These are phyloP conservation scores for Amblyjoppa proteus DNA, from an alignment of 2,888 invertebrate genomes.

Conservation along the genomic window DNA sequence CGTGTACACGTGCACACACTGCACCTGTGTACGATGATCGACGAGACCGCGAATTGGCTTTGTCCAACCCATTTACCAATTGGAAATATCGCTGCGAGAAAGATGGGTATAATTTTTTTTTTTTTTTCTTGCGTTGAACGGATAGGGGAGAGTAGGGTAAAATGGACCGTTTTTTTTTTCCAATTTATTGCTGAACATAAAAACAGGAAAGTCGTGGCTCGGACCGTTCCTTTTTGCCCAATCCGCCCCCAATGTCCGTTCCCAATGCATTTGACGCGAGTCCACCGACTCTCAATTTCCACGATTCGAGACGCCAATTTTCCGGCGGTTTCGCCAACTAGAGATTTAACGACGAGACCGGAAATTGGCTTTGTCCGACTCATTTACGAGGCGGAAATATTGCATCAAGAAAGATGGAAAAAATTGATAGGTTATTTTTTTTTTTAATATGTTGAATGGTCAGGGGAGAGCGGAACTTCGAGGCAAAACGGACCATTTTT, in stretches of 20 bases:
- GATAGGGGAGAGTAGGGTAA: neutral
- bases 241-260: too few species aligned
- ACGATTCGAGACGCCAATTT: too few species aligned
- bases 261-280: too few species aligned
- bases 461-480: neutral
- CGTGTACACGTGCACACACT: neutral
- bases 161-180: neutral
- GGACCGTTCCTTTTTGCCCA: too few species aligned
- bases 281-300: too few species aligned
- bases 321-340: too few species aligned
- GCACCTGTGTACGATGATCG: slow-evolving; percentile 2
- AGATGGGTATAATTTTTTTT: neutral
- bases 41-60: slow-evolving; percentile 16
- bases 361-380: slow-evolving; percentile 10
- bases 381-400: neutral
- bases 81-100: neutral
- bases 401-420: too few species aligned
- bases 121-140: neutral
- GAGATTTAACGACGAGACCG: neutral
- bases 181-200: neutral
- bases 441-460: too few species aligned
- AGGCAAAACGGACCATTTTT: neutral
- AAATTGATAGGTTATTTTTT: too few species aligned
- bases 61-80: neutral
- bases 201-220: too few species aligned